Base-by-base conservation (phyloP, 2,797 vertebrate genomes). In the Rousettus madagascariensis region DNA sequence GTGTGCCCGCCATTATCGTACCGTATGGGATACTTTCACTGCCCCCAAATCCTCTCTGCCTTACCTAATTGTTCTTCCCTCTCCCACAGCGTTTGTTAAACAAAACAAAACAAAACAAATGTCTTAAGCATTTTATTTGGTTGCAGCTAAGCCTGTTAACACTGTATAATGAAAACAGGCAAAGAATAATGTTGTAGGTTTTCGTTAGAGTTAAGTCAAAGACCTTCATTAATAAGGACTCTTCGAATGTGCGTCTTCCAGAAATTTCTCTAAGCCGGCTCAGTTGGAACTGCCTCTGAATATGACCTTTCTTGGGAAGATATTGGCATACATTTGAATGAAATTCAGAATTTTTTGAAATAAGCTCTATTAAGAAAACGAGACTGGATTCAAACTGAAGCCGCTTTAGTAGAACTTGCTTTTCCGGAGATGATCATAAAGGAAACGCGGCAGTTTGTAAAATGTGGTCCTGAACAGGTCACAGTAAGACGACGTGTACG, bases 161-260 rank as follows among this genome's bases (percentile, higher is more conserved):
- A 98, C 98, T 98, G 98, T 96, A 98, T 97, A 97, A 97, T 97
- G 94, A 97, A 98, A 98, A 97, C 97, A 95, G 98, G 98, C 97
- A 97, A 98, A 98, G 95, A 96, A 97, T 97, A 97, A 97, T 90
- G 91, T 97, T 96, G 93, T 91, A 95, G 91, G 97, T 98, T 97
- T 98, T 97, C 97, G 97, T 98, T 98, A 98, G 97, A 97, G 97
- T 97, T 97, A 98, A 95, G 92, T 97, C 94, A 97, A 96, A 97
- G 97, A 97, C 94, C 97, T 96, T 97, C 94, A 96, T 96, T 95
- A 96, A 97, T 94, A 97, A 96, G 91, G 91, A 97, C 96, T 96
- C 94, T 96, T 96, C 36, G 2, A 96, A 96, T 96, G 86, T 95
- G 93, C 97, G 95, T 93, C 96, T 95, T 96, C 90, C 94, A 96